Evolutionary conservation across 2,113 vertebrate species (phyloP).

Genomic region (Upupa epops): DNA sequence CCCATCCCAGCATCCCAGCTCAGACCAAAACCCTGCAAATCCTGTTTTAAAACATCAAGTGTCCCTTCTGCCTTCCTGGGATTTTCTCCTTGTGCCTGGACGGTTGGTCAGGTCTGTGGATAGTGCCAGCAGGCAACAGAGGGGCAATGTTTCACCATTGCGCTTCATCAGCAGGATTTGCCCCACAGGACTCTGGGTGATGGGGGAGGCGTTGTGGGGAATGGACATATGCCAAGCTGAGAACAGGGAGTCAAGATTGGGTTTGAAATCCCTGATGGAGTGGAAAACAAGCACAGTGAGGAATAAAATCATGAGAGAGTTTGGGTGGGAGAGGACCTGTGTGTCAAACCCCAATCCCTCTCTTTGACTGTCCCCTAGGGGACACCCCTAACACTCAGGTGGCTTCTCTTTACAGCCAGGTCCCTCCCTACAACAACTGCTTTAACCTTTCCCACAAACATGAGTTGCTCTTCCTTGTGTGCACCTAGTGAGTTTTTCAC

Average conservation of each 20-base stretch:
- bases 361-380: neutral
- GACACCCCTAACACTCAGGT: neutral
- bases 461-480: neutral
- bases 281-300: neutral
- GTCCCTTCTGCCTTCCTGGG: neutral
- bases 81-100: neutral
- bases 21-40: neutral
- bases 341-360: neutral
- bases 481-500: constrained; percentile 48
- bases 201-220: neutral
- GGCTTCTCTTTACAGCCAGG: neutral
- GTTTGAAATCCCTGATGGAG: neutral
- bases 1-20: neutral
- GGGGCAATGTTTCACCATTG: neutral
- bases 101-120: neutral
- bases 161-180: neutral
- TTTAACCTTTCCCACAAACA: constrained; percentile 61
- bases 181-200: neutral
- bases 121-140: neutral
- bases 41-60: neutral
- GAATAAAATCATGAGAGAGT: neutral
- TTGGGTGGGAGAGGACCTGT: neutral
- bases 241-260: neutral
- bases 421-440: neutral
- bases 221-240: neutral